Evolutionary conservation across 2,888 invertebrate genomes (phyloP).

Genomic region (Thelaira solivaga): DNA sequence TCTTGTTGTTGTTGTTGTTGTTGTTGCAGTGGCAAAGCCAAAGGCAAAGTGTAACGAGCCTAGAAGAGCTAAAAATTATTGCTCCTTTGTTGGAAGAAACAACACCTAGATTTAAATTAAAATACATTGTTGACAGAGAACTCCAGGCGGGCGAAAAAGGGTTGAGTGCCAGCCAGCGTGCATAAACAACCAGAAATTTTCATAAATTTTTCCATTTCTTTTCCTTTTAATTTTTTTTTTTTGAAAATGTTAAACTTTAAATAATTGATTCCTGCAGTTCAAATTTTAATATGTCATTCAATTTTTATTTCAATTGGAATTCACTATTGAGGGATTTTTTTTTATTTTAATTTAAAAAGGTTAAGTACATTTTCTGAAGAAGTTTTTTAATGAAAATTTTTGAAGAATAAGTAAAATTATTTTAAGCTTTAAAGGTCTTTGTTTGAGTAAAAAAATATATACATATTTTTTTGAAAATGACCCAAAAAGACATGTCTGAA

Average conservation of each 20-base stretch:
- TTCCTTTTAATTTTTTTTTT: neutral
- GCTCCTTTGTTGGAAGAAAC: slow-evolving; percentile 50
- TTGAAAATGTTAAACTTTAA: neutral
- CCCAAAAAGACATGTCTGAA: too few species aligned
- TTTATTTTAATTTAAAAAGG: too few species aligned
- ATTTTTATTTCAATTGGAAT: too few species aligned
- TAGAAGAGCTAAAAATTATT: slow-evolving; percentile 49
- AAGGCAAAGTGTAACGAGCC: slow-evolving; percentile 57
- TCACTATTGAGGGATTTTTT: too few species aligned
- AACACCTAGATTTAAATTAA: slow-evolving; percentile 53
- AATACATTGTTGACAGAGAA: slow-evolving; percentile 47
- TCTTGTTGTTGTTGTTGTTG: slow-evolving; percentile 30
- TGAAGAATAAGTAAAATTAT: too few species aligned
- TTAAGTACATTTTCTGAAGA: too few species aligned
- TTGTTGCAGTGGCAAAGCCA: slow-evolving; percentile 37
- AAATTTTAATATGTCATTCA: too few species aligned
- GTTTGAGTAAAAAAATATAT: too few species aligned
- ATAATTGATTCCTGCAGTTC: neutral
- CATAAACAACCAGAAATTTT: neutral
- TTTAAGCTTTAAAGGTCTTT: too few species aligned
- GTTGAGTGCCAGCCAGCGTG: neutral
- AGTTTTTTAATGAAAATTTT: too few species aligned
- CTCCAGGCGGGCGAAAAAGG: neutral
- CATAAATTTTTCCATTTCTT: neutral
- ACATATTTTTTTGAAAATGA: too few species aligned